Evolutionary conservation across 2,113 vertebrate species (phyloP).

Genomic region (Brienomyrus longianalis): DNA sequence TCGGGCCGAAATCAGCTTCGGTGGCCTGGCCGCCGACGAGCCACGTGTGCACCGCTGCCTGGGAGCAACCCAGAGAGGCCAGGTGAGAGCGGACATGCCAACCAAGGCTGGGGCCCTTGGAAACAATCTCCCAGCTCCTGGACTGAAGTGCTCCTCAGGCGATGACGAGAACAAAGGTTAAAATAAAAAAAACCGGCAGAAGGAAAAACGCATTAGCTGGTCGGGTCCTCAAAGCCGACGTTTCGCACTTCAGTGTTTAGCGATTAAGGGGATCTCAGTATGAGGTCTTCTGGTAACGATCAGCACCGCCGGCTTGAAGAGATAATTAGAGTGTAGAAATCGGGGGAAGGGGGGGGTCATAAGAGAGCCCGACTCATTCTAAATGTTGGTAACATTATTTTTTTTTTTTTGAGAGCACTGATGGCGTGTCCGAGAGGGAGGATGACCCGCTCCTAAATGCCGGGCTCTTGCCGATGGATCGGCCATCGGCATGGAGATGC

Average conservation of each 20-base stretch:
- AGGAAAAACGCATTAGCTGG: background rate
- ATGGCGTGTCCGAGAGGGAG: background rate
- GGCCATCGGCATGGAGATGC: conserved; percentile 56
- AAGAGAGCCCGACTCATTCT: background rate
- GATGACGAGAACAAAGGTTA: background rate
- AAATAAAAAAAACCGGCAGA: background rate
- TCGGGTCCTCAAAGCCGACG: background rate
- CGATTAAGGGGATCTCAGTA: background rate
- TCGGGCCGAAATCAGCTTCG: background rate
- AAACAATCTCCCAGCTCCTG: background rate
- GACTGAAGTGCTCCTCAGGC: background rate
- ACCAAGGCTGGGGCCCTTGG: background rate
- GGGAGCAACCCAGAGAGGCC: background rate
- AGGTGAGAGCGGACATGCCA: background rate
- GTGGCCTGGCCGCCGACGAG: background rate
- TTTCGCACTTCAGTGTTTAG: background rate
- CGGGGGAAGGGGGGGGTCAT: background rate
- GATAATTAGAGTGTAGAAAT: conserved; percentile 10
- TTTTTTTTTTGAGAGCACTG: background rate
- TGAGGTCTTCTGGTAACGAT: background rate
- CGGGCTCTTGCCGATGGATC: conserved; percentile 24
- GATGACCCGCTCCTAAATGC: background rate
- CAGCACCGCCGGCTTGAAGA: background rate
- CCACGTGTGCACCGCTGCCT: background rate
- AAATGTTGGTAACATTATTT: background rate